Evolutionary conservation across 2,888 invertebrate genomes (phyloP), one percentile per base, ranked within the genome.

Genomic region (Anagyrus pseudococci): DNA sequence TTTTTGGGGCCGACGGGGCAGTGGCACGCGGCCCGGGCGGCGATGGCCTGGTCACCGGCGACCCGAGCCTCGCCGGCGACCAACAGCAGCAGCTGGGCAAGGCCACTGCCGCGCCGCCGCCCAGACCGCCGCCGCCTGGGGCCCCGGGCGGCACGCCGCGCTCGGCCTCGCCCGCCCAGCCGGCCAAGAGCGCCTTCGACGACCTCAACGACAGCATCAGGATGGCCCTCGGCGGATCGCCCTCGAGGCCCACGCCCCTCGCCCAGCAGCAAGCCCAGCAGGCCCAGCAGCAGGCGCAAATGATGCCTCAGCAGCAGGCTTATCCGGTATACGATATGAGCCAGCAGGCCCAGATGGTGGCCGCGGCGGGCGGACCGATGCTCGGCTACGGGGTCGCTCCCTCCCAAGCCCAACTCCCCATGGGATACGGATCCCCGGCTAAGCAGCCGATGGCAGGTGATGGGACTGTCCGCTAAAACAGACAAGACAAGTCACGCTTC

Each of bases 201-300:
- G 88, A 88, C 73, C 84, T 89, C 69, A 88, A 88, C 74, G 88
- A 88, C 74, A 87, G 85, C 60, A 88, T 89, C 82, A 83, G 87
- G 62, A 86, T 87, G 84, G 87, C 88, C 53, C 84, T 89, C 73
- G 88, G 88, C 53, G 87, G 87, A 63, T 87, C 87, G 57, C 87
- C 87, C 53, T 78, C 79, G 52, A 76, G 80, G 61, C 73, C 78
- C 65, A 69, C 77, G 64, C 76, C 77, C 54, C 64, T 75, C 56
- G 71, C 71, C 50, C 75, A 74, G 55, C 75, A 73, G 56, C 71
- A 73, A 19, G n/a, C n/a, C n/a, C 71, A 72, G 58, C 67, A 66
- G 43, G 68, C 66, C 53, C 68, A 62, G 46, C 69, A 68, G 37
- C 71, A 69, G 47, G 76, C 74, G 63, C n/a, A n/a, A n/a, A n/a